Base-by-base conservation (phyloP, 2,888 invertebrate species). In the Neocrepidodera transversa region DNA sequence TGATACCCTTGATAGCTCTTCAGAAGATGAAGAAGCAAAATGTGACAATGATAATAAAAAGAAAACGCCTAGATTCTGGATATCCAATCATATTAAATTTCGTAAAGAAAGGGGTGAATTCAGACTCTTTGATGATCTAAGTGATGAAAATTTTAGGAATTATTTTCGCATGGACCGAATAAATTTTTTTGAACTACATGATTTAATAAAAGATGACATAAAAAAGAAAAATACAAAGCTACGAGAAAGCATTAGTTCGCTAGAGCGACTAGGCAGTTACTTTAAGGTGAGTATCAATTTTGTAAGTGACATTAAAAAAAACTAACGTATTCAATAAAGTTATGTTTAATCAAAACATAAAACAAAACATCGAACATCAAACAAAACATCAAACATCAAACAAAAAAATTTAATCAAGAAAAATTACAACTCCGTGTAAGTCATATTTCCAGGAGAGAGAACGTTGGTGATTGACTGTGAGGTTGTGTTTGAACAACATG, bases 81-180 rank as follows among this genome's bases (percentile, higher is more conserved):
- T 51, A 38, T 40, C 40, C 10, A 30, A 51, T 38, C 51, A 51
- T 51, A 40, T 28, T n/a, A 51, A 38, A 28, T 51, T 51, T 49
- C 14, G 49, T 8, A 35, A 49, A 14, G 47, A 20, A 51, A 11
- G 14, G 8, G 18, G 30, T 16, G 30, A 42, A 52, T 52, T 52
- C 42, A 30, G 11, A 30, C 42, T 47, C 4, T 54, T 54, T 40
- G 7, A 48, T 30, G 38, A 55, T 14, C 13, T 55, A 47, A 48
- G 28, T 55, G 48, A 55, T 6, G 48, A 55, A 55, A 48, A 55
- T 11, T 48, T 54, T 28, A 28, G 16, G 8, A 56, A 56, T 36
- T 56, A 40, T 40, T 40, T 49, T 42, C 28, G 56, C 23, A 49
- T 56, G 40, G 40, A 48, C 42, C 4, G 30, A 49, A 26, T 11